These are phyloP conservation scores for Hyperoodon ampullatus DNA, from an alignment of 2,113 vertebrate species.

Conservation along the genomic window DNA sequence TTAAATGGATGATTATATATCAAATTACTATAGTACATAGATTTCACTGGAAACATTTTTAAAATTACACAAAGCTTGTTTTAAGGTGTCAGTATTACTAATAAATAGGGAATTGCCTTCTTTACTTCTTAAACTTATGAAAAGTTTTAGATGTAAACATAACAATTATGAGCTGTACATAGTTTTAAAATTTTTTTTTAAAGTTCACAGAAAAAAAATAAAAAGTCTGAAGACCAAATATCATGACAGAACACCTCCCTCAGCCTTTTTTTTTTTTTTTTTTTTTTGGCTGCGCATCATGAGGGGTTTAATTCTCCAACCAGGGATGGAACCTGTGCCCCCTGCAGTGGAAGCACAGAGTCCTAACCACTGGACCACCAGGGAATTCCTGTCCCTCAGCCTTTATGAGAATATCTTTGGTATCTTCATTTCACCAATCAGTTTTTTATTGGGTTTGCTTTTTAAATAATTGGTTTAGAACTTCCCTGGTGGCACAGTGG, in stretches of 20 bases:
- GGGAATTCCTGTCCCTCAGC: not conserved
- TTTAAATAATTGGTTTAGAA: not conserved
- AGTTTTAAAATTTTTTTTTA: not conserved
- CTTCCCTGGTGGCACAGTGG: too few relatives aligned
- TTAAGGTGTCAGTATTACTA: not conserved
- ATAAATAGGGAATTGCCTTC: not conserved
- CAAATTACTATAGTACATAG: not conserved
- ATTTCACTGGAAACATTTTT: slow-evolving; percentile 9
- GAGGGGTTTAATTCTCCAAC: too few relatives aligned
- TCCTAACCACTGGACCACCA: too few relatives aligned
- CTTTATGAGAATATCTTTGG: not conserved
- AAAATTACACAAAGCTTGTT: slow-evolving; percentile 7
- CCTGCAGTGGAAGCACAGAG: too few relatives aligned
- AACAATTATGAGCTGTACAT: not conserved
- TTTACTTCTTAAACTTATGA: not conserved
- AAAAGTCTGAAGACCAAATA: not conserved
- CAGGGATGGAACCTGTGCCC: too few relatives aligned
- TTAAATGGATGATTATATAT: not conserved
- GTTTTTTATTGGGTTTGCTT: not conserved
- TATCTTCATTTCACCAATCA: not conserved
- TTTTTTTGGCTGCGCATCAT: too few relatives aligned
- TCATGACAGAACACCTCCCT: not conserved
- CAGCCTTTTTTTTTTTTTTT: not conserved
- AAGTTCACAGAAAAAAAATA: not conserved
- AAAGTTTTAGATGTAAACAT: not conserved